Conservation (phyloP, 1,140 invertebrate species). For the Paraescarpia echinospica region DNA sequence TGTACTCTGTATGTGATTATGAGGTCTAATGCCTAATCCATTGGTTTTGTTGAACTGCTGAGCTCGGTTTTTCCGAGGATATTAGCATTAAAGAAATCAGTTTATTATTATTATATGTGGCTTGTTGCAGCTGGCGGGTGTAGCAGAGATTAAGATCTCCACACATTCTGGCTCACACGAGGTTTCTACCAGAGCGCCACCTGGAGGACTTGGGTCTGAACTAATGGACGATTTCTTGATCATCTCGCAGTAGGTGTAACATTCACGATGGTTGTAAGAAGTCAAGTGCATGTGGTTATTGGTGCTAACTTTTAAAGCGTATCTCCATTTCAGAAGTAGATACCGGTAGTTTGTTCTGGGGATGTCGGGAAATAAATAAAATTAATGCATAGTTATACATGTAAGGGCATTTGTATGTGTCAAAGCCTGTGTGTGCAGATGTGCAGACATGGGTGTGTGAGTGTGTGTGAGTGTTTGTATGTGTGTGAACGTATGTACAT, state of each 20-base stretch:
- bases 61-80: too few species aligned
- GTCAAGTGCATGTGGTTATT: not conserved
- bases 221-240: conserved; percentile 91
- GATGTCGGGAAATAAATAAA: not conserved
- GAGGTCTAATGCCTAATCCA: too few species aligned
- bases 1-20: too few species aligned
- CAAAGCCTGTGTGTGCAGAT: not conserved
- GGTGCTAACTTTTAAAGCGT: not conserved
- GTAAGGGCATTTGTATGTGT: not conserved
- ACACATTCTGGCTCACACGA: not conserved
- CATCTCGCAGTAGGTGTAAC: conserved; percentile 72
- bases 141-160: not conserved
- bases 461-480: not conserved
- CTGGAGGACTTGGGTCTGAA: conserved; percentile 61
- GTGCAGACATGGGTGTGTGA: not conserved
- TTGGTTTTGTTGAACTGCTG: too few species aligned
- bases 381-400: not conserved
- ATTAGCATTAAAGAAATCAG: too few species aligned
- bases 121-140: not conserved
- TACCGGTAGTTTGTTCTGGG: not conserved
- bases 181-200: conserved; percentile 59
- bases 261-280: conserved; percentile 8
- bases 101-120: too few species aligned
- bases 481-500: not conserved
- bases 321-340: not conserved